Percentiles rank a stretch among this genome's conserved stretches.
Conservation (phyloP, 2,113 vertebrate genomes). For the Bufo bufo region DNA sequence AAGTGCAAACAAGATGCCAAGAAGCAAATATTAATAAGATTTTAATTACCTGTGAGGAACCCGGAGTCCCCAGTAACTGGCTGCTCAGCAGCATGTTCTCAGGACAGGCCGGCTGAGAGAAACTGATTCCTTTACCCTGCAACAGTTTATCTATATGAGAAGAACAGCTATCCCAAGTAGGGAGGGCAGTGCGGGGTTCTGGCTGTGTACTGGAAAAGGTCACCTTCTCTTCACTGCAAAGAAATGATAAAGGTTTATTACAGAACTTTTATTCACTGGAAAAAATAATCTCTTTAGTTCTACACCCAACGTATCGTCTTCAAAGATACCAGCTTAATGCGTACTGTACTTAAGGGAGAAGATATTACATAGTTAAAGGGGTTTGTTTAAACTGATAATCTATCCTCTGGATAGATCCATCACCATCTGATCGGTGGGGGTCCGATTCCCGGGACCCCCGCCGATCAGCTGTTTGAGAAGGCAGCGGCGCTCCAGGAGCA, state of each 20-base stretch:
- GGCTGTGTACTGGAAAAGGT: conserved; percentile 92
- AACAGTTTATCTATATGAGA: conserved; percentile 75
- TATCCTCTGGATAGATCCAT: too few species aligned
- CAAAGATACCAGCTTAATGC: neutral
- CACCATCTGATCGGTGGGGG: too few species aligned
- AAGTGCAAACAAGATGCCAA: rapidly evolving
- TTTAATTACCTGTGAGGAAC: conserved; percentile 89
- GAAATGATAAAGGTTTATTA: neutral
- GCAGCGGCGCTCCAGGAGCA: too few species aligned
- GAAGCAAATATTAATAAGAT: neutral
- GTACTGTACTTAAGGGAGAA: neutral
- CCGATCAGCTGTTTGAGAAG: too few species aligned
- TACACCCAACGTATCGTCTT: neutral
- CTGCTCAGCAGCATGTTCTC: conserved; percentile 95
- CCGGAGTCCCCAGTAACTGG: conserved; percentile 88
- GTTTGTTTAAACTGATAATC: too few species aligned
- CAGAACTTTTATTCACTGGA: neutral
- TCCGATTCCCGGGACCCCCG: too few species aligned
- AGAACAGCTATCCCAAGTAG: conserved; percentile 77
- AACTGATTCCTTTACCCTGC: conserved; percentile 88
- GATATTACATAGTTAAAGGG: neutral
- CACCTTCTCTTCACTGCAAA: conserved; percentile 80
- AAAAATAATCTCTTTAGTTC: neutral
- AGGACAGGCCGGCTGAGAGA: conserved; percentile 90
- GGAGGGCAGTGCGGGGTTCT: conserved; percentile 76